Percentiles rank a stretch among this genome's conserved stretches.
phyloP scores from a whole-genome alignment of 30 jellyfish, hydroid and myxozoan genomes.

The Turritopsis dohrnii region DNA sequence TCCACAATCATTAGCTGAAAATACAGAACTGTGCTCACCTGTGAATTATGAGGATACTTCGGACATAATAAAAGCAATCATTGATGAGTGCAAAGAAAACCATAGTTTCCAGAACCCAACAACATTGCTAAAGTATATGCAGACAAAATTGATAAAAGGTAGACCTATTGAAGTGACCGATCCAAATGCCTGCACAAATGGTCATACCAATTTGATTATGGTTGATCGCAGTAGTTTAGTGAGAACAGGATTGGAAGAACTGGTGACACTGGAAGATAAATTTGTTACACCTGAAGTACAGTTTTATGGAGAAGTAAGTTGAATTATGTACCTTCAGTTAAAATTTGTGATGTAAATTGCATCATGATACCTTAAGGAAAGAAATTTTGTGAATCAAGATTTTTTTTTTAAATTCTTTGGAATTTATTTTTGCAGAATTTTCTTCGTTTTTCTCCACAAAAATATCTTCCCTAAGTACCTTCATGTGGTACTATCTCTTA shows the following conservation, averaged over 20 bases:
- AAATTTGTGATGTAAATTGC: too few relatives aligned
- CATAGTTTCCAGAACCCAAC: conserved; percentile 24
- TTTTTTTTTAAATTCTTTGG: too few relatives aligned
- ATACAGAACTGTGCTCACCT: too few relatives aligned
- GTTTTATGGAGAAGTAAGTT: conserved; percentile 34
- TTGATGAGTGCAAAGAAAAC: too few relatives aligned
- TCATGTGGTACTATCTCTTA: too few relatives aligned
- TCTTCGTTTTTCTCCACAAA: too few relatives aligned
- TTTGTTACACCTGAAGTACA: conserved; percentile 29
- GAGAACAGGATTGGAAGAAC: conserved; percentile 32
- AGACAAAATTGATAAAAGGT: conserved; percentile 4
- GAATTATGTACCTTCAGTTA: background rate
- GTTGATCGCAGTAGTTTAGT: conserved; percentile 27
- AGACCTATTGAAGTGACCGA: conserved; percentile 18
- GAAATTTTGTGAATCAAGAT: too few relatives aligned
- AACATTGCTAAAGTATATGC: background rate
- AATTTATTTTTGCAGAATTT: too few relatives aligned
- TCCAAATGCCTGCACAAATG: background rate
- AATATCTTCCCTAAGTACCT: too few relatives aligned
- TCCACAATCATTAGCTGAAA: too few relatives aligned
- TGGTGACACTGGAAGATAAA: conserved; percentile 4
- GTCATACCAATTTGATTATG: conserved; percentile 28
- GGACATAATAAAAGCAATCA: too few relatives aligned
- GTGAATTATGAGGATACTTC: background rate
- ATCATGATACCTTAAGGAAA: too few relatives aligned